These are phyloP conservation scores for Ligdia adustata DNA, from an alignment of 2,888 invertebrate species.

Conservation along the genomic window DNA sequence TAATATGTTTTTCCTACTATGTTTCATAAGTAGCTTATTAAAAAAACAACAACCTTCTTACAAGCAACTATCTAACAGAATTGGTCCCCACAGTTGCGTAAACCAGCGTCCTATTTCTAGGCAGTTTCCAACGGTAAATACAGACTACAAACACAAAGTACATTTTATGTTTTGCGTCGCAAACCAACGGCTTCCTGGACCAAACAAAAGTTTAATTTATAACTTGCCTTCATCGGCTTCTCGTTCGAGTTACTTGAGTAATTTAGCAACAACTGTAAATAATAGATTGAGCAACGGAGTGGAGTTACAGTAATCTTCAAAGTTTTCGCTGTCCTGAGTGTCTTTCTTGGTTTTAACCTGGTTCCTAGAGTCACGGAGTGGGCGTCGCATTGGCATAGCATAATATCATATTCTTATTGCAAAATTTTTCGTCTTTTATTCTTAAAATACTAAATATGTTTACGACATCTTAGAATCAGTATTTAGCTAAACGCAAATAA, in stretches of 20 bases:
- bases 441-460: too few relatives aligned
- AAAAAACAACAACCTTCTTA: too few relatives aligned
- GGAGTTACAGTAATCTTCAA: neutral
- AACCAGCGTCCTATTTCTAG: slow-evolving; percentile 6
- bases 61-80: neutral
- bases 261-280: slow-evolving; percentile 6
- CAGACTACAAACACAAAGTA: slow-evolving; percentile 1
- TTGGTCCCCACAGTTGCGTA: slow-evolving; percentile 6
- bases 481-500: slow-evolving; percentile 14
- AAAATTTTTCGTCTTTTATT: too few relatives aligned
- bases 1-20: too few relatives aligned
- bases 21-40: too few relatives aligned
- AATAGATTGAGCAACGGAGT: neutral
- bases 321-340: too few relatives aligned
- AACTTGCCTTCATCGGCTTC: slow-evolving; percentile 8
- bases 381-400: too few relatives aligned
- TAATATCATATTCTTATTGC: too few relatives aligned
- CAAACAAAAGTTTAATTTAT: slow-evolving; percentile 7
- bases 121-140: slow-evolving; percentile 4
- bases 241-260: slow-evolving; percentile 8
- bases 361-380: too few relatives aligned
- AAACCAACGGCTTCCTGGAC: slow-evolving; percentile 2
- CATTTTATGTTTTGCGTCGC: slow-evolving; percentile 3
- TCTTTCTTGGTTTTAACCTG: too few relatives aligned
- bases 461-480: slow-evolving; percentile 13